A percentile compares a stretch with the other conserved stretches of the same genome.
phyloP scores from a whole-genome alignment of 2,888 invertebrate species.

The Danaus chrysippus region DNA sequence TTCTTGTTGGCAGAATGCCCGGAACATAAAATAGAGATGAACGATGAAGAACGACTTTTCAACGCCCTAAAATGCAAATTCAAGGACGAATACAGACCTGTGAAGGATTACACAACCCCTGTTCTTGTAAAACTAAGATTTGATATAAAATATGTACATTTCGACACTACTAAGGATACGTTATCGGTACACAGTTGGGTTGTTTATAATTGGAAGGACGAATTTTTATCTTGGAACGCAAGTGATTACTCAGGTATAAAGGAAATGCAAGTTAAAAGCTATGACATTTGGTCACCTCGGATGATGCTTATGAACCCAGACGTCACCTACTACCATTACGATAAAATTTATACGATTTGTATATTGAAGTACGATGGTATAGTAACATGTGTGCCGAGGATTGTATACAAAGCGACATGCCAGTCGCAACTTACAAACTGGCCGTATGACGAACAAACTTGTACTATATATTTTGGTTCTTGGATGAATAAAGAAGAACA shows the following conservation, averaged over 20 bases:
- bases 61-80: conserved; percentile 79
- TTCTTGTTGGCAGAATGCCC: conserved; percentile 40
- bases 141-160: conserved; percentile 77
- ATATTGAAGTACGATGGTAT: conserved; percentile 72
- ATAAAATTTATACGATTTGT: conserved; percentile 73
- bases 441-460: conserved; percentile 85
- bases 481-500: conserved; percentile 84
- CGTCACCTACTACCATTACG: conserved; percentile 51
- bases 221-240: conserved; percentile 85
- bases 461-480: conserved; percentile 81
- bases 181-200: conserved; percentile 79
- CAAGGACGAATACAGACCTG: conserved; percentile 75
- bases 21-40: conserved; percentile 39
- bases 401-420: conserved; percentile 79
- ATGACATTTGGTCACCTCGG: conserved; percentile 87
- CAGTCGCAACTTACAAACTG: conserved; percentile 77
- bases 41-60: conserved; percentile 68
- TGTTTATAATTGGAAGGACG: conserved; percentile 79
- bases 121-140: conserved; percentile 77
- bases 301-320: conserved; percentile 86
- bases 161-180: conserved; percentile 64
- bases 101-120: conserved; percentile 64
- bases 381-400: conserved; percentile 80
- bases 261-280: conserved; percentile 81
- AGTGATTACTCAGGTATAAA: conserved; percentile 81